These are phyloP conservation scores for Phyllotis vaccarum DNA, from an alignment of 2,797 vertebrate species.

Conservation along the genomic window DNA sequence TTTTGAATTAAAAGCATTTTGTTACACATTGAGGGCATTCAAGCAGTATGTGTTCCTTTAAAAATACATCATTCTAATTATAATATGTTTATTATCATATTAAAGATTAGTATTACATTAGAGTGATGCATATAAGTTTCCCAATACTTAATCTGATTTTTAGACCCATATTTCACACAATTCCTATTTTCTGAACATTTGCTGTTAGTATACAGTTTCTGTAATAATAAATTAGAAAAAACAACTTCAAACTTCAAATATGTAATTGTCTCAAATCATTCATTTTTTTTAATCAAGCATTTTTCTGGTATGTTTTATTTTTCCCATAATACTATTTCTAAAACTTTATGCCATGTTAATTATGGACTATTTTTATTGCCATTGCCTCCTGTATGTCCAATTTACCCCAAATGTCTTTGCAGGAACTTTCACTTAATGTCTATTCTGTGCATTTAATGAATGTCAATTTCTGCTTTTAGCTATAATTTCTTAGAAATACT, in stretches of 20 bases:
- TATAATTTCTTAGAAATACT: neutral
- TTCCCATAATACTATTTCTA: neutral
- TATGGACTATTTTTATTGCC: neutral
- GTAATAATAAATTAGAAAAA: slow-evolving; percentile 51
- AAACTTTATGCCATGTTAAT: neutral
- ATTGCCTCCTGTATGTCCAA: neutral
- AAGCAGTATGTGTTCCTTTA: neutral
- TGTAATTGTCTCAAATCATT: neutral
- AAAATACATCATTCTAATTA: slow-evolving; percentile 36
- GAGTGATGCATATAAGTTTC: slow-evolving; percentile 55
- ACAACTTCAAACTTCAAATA: slow-evolving; percentile 42
- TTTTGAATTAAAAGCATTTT: slow-evolving; percentile 51
- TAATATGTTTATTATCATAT: neutral
- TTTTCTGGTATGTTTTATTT: neutral
- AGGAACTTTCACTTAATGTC: neutral
- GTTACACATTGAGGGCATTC: slow-evolving; percentile 35
- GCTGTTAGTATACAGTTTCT: neutral
- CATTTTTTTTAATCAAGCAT: neutral
- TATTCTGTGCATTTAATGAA: slow-evolving; percentile 16
- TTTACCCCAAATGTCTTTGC: neutral
- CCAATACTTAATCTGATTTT: slow-evolving; percentile 60
- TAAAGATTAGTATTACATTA: neutral
- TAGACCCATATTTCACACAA: neutral
- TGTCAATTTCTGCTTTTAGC: neutral
- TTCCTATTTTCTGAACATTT: slow-evolving; percentile 52